Base-by-base conservation (phyloP, 2,888 invertebrate genomes). In the Conistra vaccinii region DNA sequence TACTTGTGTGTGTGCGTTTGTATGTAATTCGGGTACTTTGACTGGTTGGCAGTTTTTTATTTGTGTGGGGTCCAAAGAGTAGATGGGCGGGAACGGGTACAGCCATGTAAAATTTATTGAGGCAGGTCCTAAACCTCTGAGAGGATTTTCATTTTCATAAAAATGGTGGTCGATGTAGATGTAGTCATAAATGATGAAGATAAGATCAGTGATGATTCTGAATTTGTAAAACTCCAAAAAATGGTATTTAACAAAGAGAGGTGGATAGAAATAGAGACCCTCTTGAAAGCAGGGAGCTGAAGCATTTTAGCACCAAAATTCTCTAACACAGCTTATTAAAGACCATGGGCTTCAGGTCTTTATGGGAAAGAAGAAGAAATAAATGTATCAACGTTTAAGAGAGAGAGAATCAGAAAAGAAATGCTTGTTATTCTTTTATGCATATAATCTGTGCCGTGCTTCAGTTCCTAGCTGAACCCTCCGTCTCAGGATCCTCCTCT, bases 1-100 rank as follows among this genome's bases (percentile, higher is more conserved):
- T 65, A 76, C 83, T 85, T 85, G 84, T 88, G 83, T 87, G 84
- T 87, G 89, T 85, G 88, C 86, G 92, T 90, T 91, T 91, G 94
- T 88, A 91, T 92, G 94, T 92, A 95, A 94, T 95, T 95, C 93
- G 95, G 95, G 90, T 92, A 92, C 92, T 91, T 91, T 84, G 84
- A 87, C 86, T 87, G 80, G 87, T 85, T 85, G 67, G 70, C 68
- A 86, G 80, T 88, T 89, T 88, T 88, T 88, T 88, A 90, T 91
- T 91, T 90, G 90, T 90, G 84, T 88, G 84, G 69, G 48, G 57
- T 78, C 58, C 92, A 94, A 89, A 92, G 94, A 94, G 60, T 91
- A 90, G 55, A 57, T 63, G 57, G 70, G 57, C 23, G 48, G 29
- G 20, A 55, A 58, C 71, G 78, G 23, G 0, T 26, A 45, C 9